phyloP scores from a whole-genome alignment of 2,888 invertebrate species.

The Luperina nickerlii region DNA sequence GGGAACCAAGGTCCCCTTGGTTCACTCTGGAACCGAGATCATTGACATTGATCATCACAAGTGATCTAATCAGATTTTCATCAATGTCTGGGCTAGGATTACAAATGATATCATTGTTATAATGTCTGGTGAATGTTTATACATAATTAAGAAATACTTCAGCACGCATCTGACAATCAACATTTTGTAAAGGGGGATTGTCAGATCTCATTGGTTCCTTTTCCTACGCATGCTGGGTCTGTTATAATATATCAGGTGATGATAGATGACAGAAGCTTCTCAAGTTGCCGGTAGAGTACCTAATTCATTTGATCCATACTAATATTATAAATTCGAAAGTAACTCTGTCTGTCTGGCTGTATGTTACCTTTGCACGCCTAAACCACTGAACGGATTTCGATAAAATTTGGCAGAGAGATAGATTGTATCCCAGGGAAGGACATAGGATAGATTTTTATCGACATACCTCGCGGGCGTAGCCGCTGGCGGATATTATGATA shows the following conservation, averaged over 20 bases:
- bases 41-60: not conserved
- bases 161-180: not conserved
- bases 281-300: not conserved
- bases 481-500: too few relatives aligned
- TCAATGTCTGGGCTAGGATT: not conserved
- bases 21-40: not conserved
- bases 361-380: too few relatives aligned
- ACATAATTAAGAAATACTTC: not conserved
- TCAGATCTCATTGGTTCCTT: too few relatives aligned
- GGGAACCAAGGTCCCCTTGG: not conserved
- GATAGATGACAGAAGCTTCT: not conserved
- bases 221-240: not conserved
- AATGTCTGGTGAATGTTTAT: not conserved
- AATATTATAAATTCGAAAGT: too few relatives aligned
- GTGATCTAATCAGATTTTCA: not conserved
- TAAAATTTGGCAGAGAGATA: too few relatives aligned
- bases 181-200: constrained; percentile 1
- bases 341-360: too few relatives aligned
- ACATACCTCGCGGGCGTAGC: too few relatives aligned
- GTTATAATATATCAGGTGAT: not conserved
- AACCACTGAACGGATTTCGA: too few relatives aligned
- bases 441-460: too few relatives aligned
- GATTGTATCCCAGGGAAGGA: too few relatives aligned
- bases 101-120: not conserved
- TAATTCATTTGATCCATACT: not conserved